Evolutionary conservation across 2,113 vertebrate species (phyloP).

Genomic region (Motacilla alba): DNA sequence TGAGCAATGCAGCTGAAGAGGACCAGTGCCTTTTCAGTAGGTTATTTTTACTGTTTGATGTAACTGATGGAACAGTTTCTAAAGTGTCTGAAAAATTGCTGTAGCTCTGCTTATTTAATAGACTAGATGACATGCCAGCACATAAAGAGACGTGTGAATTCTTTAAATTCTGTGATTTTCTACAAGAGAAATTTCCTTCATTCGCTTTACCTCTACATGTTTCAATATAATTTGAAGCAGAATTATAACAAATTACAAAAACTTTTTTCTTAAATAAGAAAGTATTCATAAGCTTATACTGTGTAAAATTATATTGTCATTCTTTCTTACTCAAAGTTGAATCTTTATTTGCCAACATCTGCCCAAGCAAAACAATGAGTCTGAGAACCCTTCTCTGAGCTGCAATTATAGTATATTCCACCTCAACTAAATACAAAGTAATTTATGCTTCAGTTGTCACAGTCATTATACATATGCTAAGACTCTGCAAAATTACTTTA

Average conservation of each 20-base stretch:
- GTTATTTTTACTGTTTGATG: not conserved
- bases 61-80: not conserved
- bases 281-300: not conserved
- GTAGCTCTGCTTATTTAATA: not conserved
- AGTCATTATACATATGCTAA: not conserved
- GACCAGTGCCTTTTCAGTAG: not conserved
- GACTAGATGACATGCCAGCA: not conserved
- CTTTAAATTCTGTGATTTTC: not conserved
- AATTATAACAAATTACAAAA: not conserved
- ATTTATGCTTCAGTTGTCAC: not conserved
- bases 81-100: not conserved
- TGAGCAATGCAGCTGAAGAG: not conserved
- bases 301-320: conserved; percentile 5
- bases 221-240: not conserved
- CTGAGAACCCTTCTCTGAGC: not conserved
- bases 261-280: not conserved
- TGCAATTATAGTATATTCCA: not conserved
- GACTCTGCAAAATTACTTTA: not conserved
- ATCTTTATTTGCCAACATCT: not conserved
- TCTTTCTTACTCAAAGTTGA: not conserved
- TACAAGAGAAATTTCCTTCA: not conserved
- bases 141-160: not conserved
- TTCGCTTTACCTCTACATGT: not conserved
- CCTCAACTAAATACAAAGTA: not conserved
- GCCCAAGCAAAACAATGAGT: not conserved